phyloP scores from a whole-genome alignment of 2,797 vertebrate species.

The Mormyrops boulengeri region DNA sequence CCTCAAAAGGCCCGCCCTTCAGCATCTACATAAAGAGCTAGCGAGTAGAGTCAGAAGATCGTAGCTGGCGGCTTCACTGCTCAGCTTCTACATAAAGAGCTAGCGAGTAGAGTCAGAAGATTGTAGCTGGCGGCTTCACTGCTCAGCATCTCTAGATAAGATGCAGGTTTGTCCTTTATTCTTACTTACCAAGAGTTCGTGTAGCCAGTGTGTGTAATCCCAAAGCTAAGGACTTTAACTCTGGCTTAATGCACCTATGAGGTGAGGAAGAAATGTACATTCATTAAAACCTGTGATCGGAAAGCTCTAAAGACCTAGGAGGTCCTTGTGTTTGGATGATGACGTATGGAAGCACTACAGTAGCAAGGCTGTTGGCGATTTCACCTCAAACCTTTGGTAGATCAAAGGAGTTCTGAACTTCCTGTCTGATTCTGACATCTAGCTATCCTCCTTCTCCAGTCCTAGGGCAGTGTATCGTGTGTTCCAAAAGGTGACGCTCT shows the following conservation, averaged over 20 bases:
- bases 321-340: not conserved
- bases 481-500: not conserved
- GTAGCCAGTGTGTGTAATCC: conserved; percentile 80
- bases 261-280: not conserved
- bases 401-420: not conserved
- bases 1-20: not conserved
- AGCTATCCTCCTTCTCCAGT: not conserved
- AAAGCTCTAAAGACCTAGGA: not conserved
- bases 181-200: conserved; percentile 75
- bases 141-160: not conserved
- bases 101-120: not conserved
- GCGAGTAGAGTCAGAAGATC: not conserved
- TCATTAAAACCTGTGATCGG: not conserved
- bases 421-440: not conserved
- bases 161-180: not conserved
- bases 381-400: not conserved
- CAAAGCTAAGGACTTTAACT: conserved; percentile 83
- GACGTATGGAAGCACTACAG: not conserved
- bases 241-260: conserved; percentile 79
- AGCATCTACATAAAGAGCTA: not conserved
- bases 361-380: not conserved
- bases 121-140: not conserved
- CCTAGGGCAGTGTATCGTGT: not conserved
- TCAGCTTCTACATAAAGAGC: not conserved
- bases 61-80: no score